Base-by-base conservation (phyloP, 2,797 vertebrate genomes). In the Euthynnus affinis region DNA sequence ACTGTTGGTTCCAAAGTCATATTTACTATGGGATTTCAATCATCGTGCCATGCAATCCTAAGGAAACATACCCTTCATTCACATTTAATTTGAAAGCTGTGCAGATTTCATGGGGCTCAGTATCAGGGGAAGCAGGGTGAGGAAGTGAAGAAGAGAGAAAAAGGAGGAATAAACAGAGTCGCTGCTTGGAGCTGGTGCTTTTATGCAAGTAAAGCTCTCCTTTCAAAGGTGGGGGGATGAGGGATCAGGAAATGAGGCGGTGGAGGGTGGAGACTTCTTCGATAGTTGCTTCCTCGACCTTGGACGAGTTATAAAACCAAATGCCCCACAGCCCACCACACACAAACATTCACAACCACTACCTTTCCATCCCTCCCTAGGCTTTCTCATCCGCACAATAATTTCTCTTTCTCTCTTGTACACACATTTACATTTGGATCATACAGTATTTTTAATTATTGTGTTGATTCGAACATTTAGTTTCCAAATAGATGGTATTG, bases 51-150 rank as follows among this genome's bases (percentile, higher is more conserved):
- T 82, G 90, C 88, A 90, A 87, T 92, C 85, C 88, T 92, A 89
- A 87, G 86, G 88, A 94, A 91, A 91, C 91, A 89, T 92, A 86
- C 84, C 88, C 83, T 91, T 89, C 88, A 90, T 94, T 94, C 91
- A 90, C 90, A 91, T 93, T 93, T 91, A 80, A 92, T 94, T 92
- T 89, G 77, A 95, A 94, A 92, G 92, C 90, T 91, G 90, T 91
- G 88, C 90, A 87, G 89, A 93, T 94, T 91, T 93, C 86, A 92
- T 89, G 90, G 88, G 62, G 78, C 90, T 90, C 12, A 69, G 78
- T 84, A 86, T 88, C 86, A 81, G 79, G 83, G 74, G 80, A 82
- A 71, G 59, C 82, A 81, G 80, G 66, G 77, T 55, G 81, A 85
- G 83, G 57, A 75, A 78, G 86, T 62, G 58, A 88, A 72, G 25